Evolutionary conservation across 2,888 invertebrate species (phyloP).

Genomic region (Papilio protenor): DNA sequence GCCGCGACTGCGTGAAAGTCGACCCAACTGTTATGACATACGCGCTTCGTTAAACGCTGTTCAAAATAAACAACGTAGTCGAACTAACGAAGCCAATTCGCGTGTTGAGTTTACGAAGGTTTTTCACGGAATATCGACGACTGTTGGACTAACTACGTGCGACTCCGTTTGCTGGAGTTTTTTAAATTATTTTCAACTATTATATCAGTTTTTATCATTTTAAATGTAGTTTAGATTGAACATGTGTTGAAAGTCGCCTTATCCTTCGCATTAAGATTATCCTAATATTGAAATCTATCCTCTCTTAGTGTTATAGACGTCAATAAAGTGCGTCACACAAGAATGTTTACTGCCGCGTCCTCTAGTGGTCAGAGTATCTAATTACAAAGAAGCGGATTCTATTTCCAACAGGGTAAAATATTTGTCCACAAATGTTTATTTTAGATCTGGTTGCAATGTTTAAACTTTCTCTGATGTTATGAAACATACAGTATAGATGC

Average conservation of each 20-base stretch:
- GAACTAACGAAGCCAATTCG: conserved; percentile 62
- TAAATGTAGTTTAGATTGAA: neutral
- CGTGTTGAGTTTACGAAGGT: conserved; percentile 47
- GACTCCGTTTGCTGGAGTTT: neutral
- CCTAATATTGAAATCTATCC: neutral
- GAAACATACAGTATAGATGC: neutral
- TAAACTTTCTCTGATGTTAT: neutral
- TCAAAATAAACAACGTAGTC: conserved; percentile 71
- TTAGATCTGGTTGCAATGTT: conserved; percentile 5
- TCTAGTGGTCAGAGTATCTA: conserved; percentile 7
- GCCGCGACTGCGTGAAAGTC: conserved; percentile 79
- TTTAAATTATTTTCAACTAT: neutral
- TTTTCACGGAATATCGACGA: conserved; percentile 42
- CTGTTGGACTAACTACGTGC: conserved; percentile 41
- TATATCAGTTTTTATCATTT: no score
- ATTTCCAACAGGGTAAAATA: neutral
- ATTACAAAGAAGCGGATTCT: conserved; percentile 12
- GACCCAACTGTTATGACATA: conserved; percentile 82
- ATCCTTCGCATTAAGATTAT: neutral
- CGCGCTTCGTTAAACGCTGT: conserved; percentile 75
- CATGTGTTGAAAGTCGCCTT: neutral
- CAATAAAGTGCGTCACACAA: neutral
- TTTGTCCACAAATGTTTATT: conserved; percentile 4
- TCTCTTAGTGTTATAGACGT: no score
- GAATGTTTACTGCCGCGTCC: neutral